Evolutionary conservation across 2,797 vertebrate genomes (phyloP), one percentile per base, ranked within the genome.

Genomic region (Mycteria americana): DNA sequence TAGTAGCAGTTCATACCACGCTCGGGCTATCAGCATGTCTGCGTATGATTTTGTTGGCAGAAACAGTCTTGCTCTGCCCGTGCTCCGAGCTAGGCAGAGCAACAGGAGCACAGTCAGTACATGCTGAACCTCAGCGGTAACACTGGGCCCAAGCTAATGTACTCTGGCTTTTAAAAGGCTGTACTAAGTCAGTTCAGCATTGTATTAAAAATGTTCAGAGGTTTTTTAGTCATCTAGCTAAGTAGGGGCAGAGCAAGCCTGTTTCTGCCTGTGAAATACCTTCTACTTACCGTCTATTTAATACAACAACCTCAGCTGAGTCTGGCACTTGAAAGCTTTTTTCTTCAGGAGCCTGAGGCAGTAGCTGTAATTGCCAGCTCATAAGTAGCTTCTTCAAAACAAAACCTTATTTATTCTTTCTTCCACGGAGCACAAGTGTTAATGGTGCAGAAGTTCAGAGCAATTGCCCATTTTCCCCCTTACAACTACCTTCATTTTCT

Each of bases 321-420:
- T 45, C 63, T 51, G 68, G 56, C 89, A 37, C 85, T 77, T 64
- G n/a, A 80, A 85, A 88, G 79, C 24, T 73, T 89, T 76, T 81
- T 74, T 8, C 72, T 68, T 64, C 85, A 62, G 89, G 51, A 91
- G 88, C 94, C 92, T 2, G 65, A 92, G 93, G 94, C 93, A 78
- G 57, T 43, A 78, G 73, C 83, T 86, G 69, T 64, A 93, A 94
- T 68, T 96, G 85, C 79, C 69, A 90, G 69, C 76, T 92, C 65
- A 2, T 48, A 86, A 95, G 90, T 31, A 62, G 31, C 30, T 88
- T 75, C 83, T 88, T 92, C 78, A 86, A 83, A 94, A 75, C 53
- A 86, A 94, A 86, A 85, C 46, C 76, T 86, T 90, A 75, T 60
- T 94, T 90, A 78, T 92, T 86, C 65, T 50, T 84, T 67, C 65